Percentiles rank a stretch among this genome's conserved stretches.
Conservation (phyloP, 2,113 vertebrate genomes). For the Salvelinus fontinalis region DNA sequence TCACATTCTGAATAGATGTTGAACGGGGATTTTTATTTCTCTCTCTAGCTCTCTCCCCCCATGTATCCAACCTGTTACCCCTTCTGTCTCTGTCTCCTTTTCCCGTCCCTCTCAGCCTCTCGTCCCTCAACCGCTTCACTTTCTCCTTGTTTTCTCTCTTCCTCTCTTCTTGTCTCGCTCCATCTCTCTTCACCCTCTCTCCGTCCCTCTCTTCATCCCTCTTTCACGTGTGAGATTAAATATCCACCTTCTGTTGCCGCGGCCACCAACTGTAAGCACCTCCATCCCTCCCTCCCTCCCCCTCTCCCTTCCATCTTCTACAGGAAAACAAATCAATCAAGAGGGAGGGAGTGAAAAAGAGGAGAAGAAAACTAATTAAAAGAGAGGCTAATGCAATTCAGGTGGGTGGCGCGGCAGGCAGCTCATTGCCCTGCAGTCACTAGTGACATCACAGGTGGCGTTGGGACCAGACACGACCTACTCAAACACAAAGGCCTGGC, state of each 20-base stretch:
- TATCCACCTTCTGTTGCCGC: constrained; percentile 36
- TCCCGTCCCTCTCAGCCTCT: constrained; percentile 25
- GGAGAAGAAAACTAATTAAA: background rate
- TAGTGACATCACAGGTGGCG: constrained; percentile 15
- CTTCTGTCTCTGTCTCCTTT: constrained; percentile 9
- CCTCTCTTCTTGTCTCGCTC: constrained; percentile 17
- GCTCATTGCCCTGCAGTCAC: constrained; percentile 16
- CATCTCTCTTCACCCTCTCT: constrained; percentile 17
- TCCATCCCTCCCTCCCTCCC: constrained; percentile 15
- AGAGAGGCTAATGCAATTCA: background rate
- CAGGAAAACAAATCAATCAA: constrained; percentile 24
- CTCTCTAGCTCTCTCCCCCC: background rate
- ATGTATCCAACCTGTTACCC: constrained; percentile 20
- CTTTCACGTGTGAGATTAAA: constrained; percentile 41
- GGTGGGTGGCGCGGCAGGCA: background rate
- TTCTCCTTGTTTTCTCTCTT: constrained; percentile 23
- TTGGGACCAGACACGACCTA: constrained; percentile 2
- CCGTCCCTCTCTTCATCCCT: constrained; percentile 8
- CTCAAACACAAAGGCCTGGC: background rate
- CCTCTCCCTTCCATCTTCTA: constrained; percentile 12
- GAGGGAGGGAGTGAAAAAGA: background rate
- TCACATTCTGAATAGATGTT: no score
- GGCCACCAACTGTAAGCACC: constrained; percentile 38
- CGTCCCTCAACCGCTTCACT: background rate
- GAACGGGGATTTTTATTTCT: background rate